These are phyloP conservation scores for Anolis carolinensis DNA, from an alignment of 2,113 vertebrate genomes.

Conservation along the genomic window DNA sequence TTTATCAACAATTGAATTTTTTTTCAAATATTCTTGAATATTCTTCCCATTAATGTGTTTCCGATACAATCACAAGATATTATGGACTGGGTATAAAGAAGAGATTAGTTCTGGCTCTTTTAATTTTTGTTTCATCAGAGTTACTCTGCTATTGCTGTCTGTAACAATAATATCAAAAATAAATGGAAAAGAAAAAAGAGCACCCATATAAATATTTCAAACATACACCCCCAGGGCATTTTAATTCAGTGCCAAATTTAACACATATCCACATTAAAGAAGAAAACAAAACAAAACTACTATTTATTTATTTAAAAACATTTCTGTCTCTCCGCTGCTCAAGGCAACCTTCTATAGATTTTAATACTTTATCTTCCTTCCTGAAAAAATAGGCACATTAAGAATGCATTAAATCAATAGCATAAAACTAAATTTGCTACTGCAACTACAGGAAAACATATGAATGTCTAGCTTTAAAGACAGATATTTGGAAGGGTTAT, in stretches of 20 bases:
- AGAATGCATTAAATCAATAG: not conserved
- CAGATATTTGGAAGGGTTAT: not conserved
- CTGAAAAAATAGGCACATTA: not conserved
- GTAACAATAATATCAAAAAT: no score
- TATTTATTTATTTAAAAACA: not conserved
- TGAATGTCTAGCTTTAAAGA: not conserved
- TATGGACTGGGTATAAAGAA: no score
- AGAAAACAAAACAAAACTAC: not conserved
- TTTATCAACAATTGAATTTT: no score
- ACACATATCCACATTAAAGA: not conserved
- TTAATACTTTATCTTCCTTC: not conserved
- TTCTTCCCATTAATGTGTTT: no score
- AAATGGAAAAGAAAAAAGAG: no score
- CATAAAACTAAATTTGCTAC: not conserved
- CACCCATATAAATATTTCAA: no score
- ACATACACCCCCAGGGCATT: not conserved
- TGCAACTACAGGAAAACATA: not conserved
- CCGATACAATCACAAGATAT: no score
- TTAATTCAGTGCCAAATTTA: not conserved
- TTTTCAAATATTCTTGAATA: no score
- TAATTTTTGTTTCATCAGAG: no score
- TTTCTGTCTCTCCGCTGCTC: not conserved
- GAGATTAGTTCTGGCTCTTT: no score
- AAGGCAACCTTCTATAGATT: not conserved
- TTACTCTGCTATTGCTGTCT: no score